Evolutionary conservation across 2,113 vertebrate genomes (phyloP), one percentile per base, ranked within the genome.

Genomic region (Clarias batrachus): DNA sequence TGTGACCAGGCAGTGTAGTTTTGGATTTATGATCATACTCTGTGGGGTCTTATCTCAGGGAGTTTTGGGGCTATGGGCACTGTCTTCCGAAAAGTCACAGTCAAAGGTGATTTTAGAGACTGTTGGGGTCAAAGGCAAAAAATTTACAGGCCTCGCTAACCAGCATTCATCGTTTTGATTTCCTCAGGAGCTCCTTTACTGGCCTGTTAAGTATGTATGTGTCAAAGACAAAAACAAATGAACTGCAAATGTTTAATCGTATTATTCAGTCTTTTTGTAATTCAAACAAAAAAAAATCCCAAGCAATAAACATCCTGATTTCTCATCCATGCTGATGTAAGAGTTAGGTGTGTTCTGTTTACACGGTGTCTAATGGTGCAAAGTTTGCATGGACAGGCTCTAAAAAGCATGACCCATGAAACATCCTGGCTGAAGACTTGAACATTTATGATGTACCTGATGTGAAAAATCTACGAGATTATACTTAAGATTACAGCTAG

Each of bases 331-430:
- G 33, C 37, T 82, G 62, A 48, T 82, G 62, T 66, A 82, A 66
- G 62, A 66, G 62, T 2, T 27, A 27, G 62, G 62, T 48, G 80
- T 65, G 60, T 66, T 82, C 14, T 82, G 41, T 66, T 66, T 66
- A 65, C 62, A 66, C 23, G 41, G 13, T 52, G 13, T 41, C 11
- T 65, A 66, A 82, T 66, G 41, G 25, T 52, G 81, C 37, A 65
- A 65, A n/a, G 60, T 82, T 81, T 81, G 16, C 27, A 33, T 81
- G 5, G 23, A 81, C 23, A 63, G 59, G 21, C 2, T 82, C 23
- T 82, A 21, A 48, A 65, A 65, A 17, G 21, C 80, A 65, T 82
- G 80, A 82, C 80, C 8, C 80, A 10, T 82, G 60, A 82, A n/a
- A 65, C 48, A 82, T 82, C 80, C 19, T 82, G 2, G 1, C 4